phyloP scores from a whole-genome alignment of 2,797 vertebrate genomes.

The Acanthopagrus latus region DNA sequence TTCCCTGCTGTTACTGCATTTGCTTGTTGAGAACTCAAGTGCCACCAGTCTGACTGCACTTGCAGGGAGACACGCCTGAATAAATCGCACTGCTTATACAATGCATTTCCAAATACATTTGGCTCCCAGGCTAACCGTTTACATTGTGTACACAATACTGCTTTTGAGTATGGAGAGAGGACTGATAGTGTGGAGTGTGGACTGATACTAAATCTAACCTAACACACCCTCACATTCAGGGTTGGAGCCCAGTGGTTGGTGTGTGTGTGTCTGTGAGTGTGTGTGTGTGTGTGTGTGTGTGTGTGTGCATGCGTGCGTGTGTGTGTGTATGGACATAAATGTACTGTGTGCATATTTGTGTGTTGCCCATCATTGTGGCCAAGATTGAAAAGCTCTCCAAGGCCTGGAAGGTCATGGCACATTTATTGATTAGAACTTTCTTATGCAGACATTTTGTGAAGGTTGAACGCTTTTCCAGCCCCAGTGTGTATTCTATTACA shows the following conservation, averaged over 20 bases:
- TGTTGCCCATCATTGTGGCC: slow-evolving; percentile 69
- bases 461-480: slow-evolving; percentile 68
- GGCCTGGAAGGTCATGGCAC: slow-evolving; percentile 65
- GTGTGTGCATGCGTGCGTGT: neutral
- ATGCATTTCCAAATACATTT: slow-evolving; percentile 24
- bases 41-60: slow-evolving; percentile 32
- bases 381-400: slow-evolving; percentile 73
- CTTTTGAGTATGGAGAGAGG: slow-evolving; percentile 8
- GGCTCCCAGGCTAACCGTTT: neutral
- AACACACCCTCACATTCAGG: neutral
- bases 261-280: slow-evolving; percentile 6
- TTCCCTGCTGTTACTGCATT: neutral
- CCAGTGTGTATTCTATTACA: slow-evolving; percentile 58
- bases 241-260: slow-evolving; percentile 17
- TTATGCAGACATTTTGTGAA: slow-evolving; percentile 70
- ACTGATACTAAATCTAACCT: slow-evolving; percentile 17
- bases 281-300: slow-evolving; percentile 32
- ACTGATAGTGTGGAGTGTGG: neutral
- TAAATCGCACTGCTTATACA: slow-evolving; percentile 25
- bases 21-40: slow-evolving; percentile 29
- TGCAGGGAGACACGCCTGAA: slow-evolving; percentile 26
- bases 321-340: slow-evolving; percentile 21
- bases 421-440: slow-evolving; percentile 78
- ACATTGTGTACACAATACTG: slow-evolving; percentile 6
- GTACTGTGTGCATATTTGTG: slow-evolving; percentile 51